These are phyloP conservation scores for Zootermopsis nevadensis DNA, from an alignment of 2,888 invertebrate species.

Conservation along the genomic window DNA sequence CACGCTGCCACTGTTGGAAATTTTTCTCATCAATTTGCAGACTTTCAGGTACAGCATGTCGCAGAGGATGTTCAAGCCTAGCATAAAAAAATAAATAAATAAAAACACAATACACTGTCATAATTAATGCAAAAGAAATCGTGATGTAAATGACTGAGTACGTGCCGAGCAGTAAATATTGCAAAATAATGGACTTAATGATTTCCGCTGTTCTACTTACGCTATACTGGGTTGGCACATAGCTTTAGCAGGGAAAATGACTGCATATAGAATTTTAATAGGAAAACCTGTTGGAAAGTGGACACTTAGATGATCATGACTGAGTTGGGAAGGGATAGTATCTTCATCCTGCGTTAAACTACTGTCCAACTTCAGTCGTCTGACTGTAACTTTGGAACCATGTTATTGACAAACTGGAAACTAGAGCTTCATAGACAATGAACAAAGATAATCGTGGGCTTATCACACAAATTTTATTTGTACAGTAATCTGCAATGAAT, in stretches of 20 bases:
- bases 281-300: background rate
- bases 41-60: background rate
- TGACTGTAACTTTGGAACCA: too few species aligned
- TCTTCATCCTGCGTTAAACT: too few species aligned
- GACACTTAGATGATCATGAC: too few species aligned
- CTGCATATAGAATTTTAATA: background rate
- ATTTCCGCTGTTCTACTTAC: background rate
- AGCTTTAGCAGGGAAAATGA: background rate
- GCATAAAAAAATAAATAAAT: background rate
- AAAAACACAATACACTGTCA: background rate
- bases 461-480: too few species aligned
- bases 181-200: background rate
- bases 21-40: background rate
- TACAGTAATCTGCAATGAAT: too few species aligned
- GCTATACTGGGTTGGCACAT: background rate
- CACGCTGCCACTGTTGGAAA: background rate
- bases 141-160: too few species aligned
- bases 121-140: background rate
- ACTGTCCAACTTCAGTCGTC: too few species aligned
- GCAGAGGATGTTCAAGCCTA: constrained; percentile 9
- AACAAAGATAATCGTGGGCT: too few species aligned
- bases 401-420: too few species aligned
- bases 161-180: background rate
- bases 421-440: too few species aligned
- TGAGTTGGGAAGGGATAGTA: too few species aligned